These are phyloP conservation scores for Gambelia wislizenii DNA, from an alignment of 2,797 vertebrate species.

Conservation along the genomic window DNA sequence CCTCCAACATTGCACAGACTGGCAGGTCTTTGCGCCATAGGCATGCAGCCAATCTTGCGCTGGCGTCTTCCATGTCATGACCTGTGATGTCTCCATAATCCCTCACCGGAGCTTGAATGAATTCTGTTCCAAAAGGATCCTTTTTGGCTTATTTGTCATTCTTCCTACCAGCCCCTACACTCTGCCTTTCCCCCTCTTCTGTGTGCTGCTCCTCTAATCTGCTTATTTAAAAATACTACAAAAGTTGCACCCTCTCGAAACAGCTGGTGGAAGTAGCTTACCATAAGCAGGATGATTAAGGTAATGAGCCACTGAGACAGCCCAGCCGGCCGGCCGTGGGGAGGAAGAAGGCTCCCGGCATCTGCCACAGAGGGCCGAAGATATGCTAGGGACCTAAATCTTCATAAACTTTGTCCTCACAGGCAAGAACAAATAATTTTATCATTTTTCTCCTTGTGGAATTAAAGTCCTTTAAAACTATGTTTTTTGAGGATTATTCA, in stretches of 20 bases:
- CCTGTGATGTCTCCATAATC: no score
- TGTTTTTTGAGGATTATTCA: no score
- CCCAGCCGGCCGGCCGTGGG: conserved; percentile 35
- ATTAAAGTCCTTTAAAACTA: no score
- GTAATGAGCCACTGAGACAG: conserved; percentile 76
- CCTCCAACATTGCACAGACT: no score
- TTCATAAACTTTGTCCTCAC: no score
- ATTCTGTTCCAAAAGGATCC: not conserved
- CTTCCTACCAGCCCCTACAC: not conserved
- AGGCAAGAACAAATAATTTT: no score
- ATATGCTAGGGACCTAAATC: no score
- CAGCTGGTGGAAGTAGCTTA: conserved; percentile 86
- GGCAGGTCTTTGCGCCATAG: not conserved
- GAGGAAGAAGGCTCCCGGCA: not conserved
- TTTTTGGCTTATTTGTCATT: not conserved
- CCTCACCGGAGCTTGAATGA: no score
- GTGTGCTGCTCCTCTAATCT: conserved; percentile 74
- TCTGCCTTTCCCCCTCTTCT: not conserved
- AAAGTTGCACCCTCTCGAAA: conserved; percentile 85
- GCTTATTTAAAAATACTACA: conserved; percentile 82
- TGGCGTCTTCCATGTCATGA: not conserved
- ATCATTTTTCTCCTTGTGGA: no score
- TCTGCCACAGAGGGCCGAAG: no score
- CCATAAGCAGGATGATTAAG: conserved; percentile 74
- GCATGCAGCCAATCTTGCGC: not conserved